These are phyloP conservation scores for Apomyelois bistriatella DNA, from an alignment of 2,888 invertebrate genomes.

Conservation along the genomic window DNA sequence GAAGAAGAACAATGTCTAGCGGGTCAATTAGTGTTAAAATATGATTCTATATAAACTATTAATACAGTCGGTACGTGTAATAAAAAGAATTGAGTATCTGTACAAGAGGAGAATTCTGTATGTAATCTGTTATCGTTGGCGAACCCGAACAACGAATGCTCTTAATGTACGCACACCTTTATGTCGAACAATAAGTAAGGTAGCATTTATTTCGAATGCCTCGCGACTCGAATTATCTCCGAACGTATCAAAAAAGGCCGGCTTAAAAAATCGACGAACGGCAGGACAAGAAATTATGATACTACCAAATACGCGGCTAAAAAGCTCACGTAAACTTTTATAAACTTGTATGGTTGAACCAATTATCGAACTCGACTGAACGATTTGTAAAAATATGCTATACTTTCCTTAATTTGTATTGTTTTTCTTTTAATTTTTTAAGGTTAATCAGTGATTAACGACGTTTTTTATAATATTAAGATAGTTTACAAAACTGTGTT, in stretches of 20 bases:
- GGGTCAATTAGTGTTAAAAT: too few species aligned
- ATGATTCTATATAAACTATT: too few species aligned
- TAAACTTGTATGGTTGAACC: slow-evolving; percentile 21
- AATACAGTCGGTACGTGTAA: too few species aligned
- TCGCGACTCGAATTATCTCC: slow-evolving; percentile 55
- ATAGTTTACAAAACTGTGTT: too few species aligned
- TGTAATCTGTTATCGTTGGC: too few species aligned
- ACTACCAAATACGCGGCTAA: slow-evolving; percentile 70
- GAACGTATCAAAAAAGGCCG: slow-evolving; percentile 60
- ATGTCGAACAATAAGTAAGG: slow-evolving; percentile 37
- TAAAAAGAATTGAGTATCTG: too few species aligned
- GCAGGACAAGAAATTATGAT: slow-evolving; percentile 72
- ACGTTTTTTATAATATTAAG: too few species aligned
- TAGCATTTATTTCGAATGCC: slow-evolving; percentile 36
- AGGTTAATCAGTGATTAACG: too few species aligned
- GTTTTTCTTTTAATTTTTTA: neutral
- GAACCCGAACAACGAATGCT: neutral
- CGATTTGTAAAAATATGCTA: neutral
- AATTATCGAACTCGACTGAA: slow-evolving; percentile 2
- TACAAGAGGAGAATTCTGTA: too few species aligned
- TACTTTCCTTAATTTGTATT: neutral
- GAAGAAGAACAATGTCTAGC: too few species aligned
- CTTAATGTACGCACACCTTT: neutral
- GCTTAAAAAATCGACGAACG: slow-evolving; percentile 41
- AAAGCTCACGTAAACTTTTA: slow-evolving; percentile 46